Evolutionary conservation across 2,888 invertebrate genomes (phyloP).

Genomic region (Mactromeris polynyma): DNA sequence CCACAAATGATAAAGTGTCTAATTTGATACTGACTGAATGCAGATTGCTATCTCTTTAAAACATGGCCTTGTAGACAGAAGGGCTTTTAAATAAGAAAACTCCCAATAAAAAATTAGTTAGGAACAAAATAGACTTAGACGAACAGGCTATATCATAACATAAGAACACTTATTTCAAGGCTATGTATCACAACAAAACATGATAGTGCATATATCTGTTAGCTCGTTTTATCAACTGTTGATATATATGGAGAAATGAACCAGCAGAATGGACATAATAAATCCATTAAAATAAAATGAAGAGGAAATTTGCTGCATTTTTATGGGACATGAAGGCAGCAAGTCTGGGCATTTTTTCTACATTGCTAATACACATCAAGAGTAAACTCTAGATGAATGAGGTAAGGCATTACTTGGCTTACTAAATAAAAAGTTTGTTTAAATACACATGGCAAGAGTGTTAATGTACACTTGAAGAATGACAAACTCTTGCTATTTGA

Average conservation of each 20-base stretch:
- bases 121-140: neutral
- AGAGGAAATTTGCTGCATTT: neutral
- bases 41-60: slow-evolving; percentile 51
- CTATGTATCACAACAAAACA: neutral
- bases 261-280: neutral
- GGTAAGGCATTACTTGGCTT: no score
- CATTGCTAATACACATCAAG: no score
- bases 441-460: no score
- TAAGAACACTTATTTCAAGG: neutral
- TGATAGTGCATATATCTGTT: neutral
- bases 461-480: no score
- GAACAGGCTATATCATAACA: neutral
- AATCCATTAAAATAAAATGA: neutral
- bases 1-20: slow-evolving; percentile 57
- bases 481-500: no score
- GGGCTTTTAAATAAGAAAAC: slow-evolving; percentile 45
- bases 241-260: neutral
- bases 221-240: neutral
- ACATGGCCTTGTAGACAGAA: slow-evolving; percentile 47
- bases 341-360: no score
- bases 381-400: no score
- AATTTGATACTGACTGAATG: slow-evolving; percentile 51
- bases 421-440: no score
- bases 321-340: neutral
- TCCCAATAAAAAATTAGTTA: slow-evolving; percentile 15